Evolutionary conservation across 2,888 invertebrate genomes (phyloP).

Genomic region (Anorthoa munda): DNA sequence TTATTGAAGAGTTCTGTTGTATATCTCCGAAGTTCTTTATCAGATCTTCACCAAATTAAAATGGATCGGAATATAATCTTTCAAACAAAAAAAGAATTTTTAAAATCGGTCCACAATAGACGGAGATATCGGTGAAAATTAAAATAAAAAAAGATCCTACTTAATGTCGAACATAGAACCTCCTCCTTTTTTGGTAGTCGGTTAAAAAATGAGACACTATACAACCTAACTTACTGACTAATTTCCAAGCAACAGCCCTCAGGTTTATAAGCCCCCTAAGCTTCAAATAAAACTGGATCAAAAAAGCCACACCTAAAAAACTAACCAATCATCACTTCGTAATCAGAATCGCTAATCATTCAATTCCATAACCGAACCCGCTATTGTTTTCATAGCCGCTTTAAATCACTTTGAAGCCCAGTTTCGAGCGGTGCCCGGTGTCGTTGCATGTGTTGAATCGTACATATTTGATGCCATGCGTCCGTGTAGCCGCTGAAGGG

Average conservation of each 20-base stretch:
- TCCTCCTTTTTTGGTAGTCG: too few species aligned
- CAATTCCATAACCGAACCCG: constrained; percentile 15
- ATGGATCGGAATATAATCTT: too few species aligned
- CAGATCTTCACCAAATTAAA: too few species aligned
- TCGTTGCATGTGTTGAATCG: constrained; percentile 35
- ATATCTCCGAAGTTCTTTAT: too few species aligned
- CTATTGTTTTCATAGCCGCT: constrained; percentile 40
- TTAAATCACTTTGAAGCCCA: constrained; percentile 52
- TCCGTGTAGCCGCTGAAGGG: constrained; percentile 40
- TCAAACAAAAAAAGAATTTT: too few species aligned
- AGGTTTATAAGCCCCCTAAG: neutral
- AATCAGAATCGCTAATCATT: constrained; percentile 32
- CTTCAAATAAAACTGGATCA: neutral
- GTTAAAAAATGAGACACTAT: too few species aligned
- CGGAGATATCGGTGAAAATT: too few species aligned
- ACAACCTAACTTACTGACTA: neutral
- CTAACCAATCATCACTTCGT: neutral
- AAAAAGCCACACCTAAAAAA: neutral
- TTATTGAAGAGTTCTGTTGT: too few species aligned
- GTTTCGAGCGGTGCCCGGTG: constrained; percentile 35
- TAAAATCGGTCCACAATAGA: too few species aligned
- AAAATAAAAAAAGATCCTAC: too few species aligned
- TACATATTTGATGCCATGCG: constrained; percentile 59
- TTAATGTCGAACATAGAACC: too few species aligned
- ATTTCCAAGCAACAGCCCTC: neutral